These are phyloP conservation scores for Arrhamphus sclerolepis DNA, from an alignment of 2,797 vertebrate species.

Conservation along the genomic window DNA sequence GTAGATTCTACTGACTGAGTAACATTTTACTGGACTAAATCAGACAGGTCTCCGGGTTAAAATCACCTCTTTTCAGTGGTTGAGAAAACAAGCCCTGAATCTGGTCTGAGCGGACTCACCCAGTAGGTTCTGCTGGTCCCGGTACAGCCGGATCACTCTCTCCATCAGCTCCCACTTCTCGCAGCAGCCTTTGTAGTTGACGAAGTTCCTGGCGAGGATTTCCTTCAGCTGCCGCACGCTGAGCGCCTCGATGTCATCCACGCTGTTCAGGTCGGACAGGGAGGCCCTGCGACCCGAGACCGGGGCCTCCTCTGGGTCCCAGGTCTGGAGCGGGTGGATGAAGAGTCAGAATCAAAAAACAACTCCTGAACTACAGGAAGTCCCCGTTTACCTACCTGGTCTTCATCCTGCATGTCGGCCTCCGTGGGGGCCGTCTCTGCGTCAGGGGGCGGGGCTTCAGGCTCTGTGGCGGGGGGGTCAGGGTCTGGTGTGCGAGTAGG, in stretches of 20 bases:
- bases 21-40: too few relatives aligned
- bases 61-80: too few relatives aligned
- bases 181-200: conserved; percentile 97
- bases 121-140: conserved; percentile 83
- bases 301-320: conserved; percentile 85
- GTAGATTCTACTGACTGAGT: too few relatives aligned
- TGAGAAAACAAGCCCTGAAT: too few relatives aligned
- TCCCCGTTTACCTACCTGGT: too few relatives aligned
- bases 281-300: conserved; percentile 88
- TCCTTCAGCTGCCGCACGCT: conserved; percentile 95
- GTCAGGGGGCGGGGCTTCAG: conserved; percentile 22
- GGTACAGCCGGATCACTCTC: conserved; percentile 89
- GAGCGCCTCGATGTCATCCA: conserved; percentile 87
- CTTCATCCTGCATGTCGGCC: conserved; percentile 66
- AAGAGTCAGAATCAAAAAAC: too few relatives aligned
- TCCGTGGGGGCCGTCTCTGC: conserved; percentile 15
- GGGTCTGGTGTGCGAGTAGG: neutral
- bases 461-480: conserved; percentile 20
- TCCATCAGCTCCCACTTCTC: conserved; percentile 99
- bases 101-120: conserved; percentile 34
- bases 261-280: conserved; percentile 85
- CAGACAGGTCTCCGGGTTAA: too few relatives aligned
- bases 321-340: conserved; percentile 67
- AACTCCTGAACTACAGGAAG: too few relatives aligned
- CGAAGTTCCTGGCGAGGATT: conserved; percentile 95